phyloP scores from a whole-genome alignment of 2,888 invertebrate genomes.

The Tiphia femorata region DNA sequence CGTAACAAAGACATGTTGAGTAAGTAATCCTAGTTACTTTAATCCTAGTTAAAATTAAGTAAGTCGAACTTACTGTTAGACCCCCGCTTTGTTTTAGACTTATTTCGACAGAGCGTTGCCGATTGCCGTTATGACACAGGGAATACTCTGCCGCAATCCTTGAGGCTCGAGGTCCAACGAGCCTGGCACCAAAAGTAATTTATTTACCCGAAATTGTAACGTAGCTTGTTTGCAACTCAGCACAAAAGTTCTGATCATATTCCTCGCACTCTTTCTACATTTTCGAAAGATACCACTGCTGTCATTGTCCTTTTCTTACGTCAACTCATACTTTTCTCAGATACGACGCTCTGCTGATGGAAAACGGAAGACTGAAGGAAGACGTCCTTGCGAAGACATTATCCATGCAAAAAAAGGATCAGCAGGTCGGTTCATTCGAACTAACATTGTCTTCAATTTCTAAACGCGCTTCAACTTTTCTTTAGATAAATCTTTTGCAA shows the following conservation, averaged over 20 bases:
- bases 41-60: not conserved
- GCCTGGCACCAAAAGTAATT: constrained; percentile 54
- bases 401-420: constrained; percentile 37
- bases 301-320: no score
- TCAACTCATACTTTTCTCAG: constrained; percentile 31
- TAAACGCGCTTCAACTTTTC: no score
- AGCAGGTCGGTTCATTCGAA: constrained; percentile 32
- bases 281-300: no score
- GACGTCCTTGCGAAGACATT: constrained; percentile 15
- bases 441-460: not conserved
- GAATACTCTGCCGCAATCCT: constrained; percentile 40
- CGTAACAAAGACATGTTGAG: constrained; percentile 56
- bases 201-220: not conserved
- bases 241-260: not conserved
- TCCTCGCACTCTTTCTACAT: not conserved
- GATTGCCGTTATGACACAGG: constrained; percentile 40
- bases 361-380: constrained; percentile 42
- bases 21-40: constrained; percentile 22
- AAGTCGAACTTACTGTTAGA: not conserved
- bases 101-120: constrained; percentile 54
- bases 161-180: constrained; percentile 49
- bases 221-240: not conserved
- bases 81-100: constrained; percentile 50
- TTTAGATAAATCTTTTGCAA: constrained; percentile 45
- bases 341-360: constrained; percentile 50